Conservation (phyloP, 2,797 vertebrate species). For the Sebastes trivittatus region DNA sequence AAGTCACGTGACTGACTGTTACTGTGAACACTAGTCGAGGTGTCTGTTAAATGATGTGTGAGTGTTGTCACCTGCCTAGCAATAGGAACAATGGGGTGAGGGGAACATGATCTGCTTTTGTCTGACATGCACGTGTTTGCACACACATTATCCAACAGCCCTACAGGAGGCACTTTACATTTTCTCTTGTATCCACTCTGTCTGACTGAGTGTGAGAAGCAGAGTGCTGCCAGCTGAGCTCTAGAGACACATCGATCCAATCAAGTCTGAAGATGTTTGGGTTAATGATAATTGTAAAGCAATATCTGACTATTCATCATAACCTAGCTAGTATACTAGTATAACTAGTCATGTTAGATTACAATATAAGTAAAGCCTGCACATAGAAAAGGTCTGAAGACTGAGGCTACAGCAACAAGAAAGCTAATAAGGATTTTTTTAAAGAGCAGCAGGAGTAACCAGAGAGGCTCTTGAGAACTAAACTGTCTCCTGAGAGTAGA, state of each 20-base stretch:
- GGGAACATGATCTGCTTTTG: conserved; percentile 65
- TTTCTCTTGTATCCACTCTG: conserved; percentile 22
- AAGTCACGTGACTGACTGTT: conserved; percentile 4
- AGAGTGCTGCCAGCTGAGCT: conserved; percentile 20
- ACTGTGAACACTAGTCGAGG: not conserved
- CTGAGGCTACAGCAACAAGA: not conserved
- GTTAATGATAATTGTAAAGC: not conserved
- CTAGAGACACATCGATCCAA: not conserved
- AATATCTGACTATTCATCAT: not conserved
- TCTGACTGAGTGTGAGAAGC: conserved; percentile 52
- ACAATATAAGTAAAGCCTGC: not conserved
- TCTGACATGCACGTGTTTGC: conserved; percentile 52
- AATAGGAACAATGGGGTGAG: conserved; percentile 30
- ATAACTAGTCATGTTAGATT: not conserved
- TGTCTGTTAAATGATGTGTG: conserved; percentile 40
- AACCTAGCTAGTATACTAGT: not conserved
- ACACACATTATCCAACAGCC: conserved; percentile 34
- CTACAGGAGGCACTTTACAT: conserved; percentile 23
- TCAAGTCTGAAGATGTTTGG: not conserved
- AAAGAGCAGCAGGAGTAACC: conserved; percentile 50
- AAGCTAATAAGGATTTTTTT: conserved; percentile 5
- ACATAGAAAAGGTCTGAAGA: not conserved
- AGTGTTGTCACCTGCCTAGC: conserved; percentile 50
- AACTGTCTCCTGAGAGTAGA: conserved; percentile 72
- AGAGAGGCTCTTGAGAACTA: conserved; percentile 66